A percentile compares a stretch with the other conserved stretches of the same genome.
Conservation (phyloP, 2,797 vertebrate genomes). For the Zonotrichia albicollis region DNA sequence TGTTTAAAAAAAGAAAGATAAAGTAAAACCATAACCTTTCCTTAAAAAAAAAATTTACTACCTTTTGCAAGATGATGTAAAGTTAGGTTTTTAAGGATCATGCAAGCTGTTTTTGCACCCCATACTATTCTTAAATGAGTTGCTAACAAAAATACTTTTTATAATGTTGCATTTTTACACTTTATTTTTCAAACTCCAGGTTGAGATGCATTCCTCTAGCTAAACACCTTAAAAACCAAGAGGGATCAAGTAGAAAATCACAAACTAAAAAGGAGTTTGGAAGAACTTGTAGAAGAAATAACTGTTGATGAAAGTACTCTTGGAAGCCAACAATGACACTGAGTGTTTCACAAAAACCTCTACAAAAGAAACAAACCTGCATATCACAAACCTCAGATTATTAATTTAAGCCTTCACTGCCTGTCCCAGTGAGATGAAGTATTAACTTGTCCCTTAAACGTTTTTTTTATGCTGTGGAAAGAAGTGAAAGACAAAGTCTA, state of each 20-base stretch:
- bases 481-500: not conserved
- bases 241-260: not conserved
- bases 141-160: not conserved
- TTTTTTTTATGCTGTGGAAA: not conserved
- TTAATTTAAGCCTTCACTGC: not conserved
- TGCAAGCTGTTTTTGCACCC: not conserved
- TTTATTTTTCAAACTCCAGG: not conserved
- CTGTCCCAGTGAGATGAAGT: not conserved
- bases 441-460: not conserved
- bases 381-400: not conserved
- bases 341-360: not conserved
- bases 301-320: not conserved
- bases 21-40: not conserved
- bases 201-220: not conserved
- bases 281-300: not conserved
- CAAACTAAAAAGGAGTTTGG: not conserved
- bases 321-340: not conserved
- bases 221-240: not conserved
- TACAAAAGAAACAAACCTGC: not conserved
- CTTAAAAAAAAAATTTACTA: not conserved
- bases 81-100: not conserved
- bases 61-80: not conserved
- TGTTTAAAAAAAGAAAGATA: not conserved
- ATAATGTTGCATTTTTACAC: not conserved
- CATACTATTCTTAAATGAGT: not conserved